Base-by-base conservation (phyloP, 30 jellyfish, hydroid and myxozoan genomes). In the Rhopilema esculentum region DNA sequence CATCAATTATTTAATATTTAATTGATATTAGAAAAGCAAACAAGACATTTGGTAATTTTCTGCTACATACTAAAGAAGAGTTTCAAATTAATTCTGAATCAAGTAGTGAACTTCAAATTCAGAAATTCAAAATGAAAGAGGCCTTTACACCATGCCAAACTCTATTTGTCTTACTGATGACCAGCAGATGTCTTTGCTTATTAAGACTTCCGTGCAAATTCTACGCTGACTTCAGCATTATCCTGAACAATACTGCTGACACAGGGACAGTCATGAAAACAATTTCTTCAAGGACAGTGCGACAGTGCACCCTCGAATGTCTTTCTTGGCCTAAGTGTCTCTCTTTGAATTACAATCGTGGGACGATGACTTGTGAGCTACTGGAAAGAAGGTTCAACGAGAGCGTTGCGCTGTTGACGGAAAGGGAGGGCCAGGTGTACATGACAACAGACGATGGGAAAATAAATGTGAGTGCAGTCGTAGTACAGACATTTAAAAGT, bases 371-470 rank as follows among this genome's bases (percentile, higher is more conserved):
- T 16, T 80, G 90, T 66, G 72, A 80, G 30, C 65, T 80, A 16
- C 75, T 66, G n/a, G 73, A 40, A 31, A 80, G 90, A 48, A 25
- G 32, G 12, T 8, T 65, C 12, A 65, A 33, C 19, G 82, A 80
- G 68, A 80, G 75, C 71, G 31, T 27, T 22, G 72, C 74, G 16
- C 48, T 9, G 63, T 22, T 80, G 32, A 71, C 4, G 33, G 25
- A 31, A 19, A 29, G 68, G n/a, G 53, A 9, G 23, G 90, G 75
- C 12, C 68, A 69, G 75, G 90, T 80, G 30, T 66, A 80, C 12
- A 64, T 80, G 82, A 66, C 90, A 8, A 80, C 82, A 0, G 74
- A 66, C 0, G 90, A 80, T 1, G 48, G 66, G n/a, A 27, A 71
- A 0, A 20, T 31, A 21, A 66, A 80, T 80, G 90, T 80, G 29